phyloP scores from a whole-genome alignment of 2,113 vertebrate genomes.

The Galemys pyrenaicus region DNA sequence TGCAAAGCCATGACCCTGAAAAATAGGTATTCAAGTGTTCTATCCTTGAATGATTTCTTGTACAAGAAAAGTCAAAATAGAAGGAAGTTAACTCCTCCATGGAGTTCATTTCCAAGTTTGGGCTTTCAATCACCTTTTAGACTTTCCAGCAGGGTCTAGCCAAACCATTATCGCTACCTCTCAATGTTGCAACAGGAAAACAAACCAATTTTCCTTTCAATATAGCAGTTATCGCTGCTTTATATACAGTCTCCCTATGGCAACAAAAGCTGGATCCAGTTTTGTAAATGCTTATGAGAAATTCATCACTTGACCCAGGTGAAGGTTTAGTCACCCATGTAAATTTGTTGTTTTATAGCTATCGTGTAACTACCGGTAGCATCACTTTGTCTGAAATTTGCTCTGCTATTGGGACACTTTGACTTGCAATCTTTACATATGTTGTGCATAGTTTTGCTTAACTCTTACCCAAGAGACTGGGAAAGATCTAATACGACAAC shows the following conservation, averaged over 20 bases:
- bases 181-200: not conserved
- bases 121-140: not conserved
- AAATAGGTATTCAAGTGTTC: not conserved
- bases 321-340: not conserved
- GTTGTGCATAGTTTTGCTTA: not conserved
- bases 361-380: not conserved
- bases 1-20: not conserved
- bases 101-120: not conserved
- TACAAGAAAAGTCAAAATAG: not conserved
- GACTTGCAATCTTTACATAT: not conserved
- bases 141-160: not conserved
- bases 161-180: not conserved
- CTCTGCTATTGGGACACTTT: not conserved
- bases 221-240: not conserved
- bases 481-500: not conserved
- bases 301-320: not conserved
- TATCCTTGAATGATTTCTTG: not conserved
- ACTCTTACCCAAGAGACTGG: not conserved
- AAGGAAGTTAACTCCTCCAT: not conserved
- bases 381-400: not conserved
- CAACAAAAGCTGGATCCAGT: not conserved
- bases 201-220: not conserved
- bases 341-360: not conserved
- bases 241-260: not conserved
- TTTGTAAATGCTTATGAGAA: not conserved